A percentile compares a stretch with the other conserved stretches of the same genome.
phyloP scores from a whole-genome alignment of 2,888 invertebrate species.

The Hybos culiciformis region DNA sequence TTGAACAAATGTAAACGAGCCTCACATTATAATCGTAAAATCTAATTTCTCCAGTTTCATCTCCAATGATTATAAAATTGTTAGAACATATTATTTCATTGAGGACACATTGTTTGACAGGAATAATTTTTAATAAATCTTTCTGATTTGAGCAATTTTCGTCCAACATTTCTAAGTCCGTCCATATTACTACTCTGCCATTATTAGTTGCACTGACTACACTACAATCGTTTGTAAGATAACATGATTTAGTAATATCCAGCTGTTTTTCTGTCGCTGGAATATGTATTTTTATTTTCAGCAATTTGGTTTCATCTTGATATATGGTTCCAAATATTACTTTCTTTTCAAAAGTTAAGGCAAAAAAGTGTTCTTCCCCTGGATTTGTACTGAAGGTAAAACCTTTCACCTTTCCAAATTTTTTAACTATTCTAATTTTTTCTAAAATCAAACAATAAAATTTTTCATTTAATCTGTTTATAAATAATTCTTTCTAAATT shows the following conservation, averaged over 20 bases:
- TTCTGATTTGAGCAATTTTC: constrained; percentile 6
- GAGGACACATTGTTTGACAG: constrained; percentile 27
- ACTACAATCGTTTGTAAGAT: constrained; percentile 38
- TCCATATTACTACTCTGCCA: constrained; percentile 40
- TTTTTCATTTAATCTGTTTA: neutral
- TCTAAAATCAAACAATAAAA: constrained; percentile 2
- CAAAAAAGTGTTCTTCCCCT: constrained; percentile 9
- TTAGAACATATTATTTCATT: constrained; percentile 40
- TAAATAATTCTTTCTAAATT: neutral
- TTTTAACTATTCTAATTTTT: constrained; percentile 2
- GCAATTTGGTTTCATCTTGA: neutral
- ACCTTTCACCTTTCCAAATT: constrained; percentile 10
- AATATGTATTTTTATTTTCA: constrained; percentile 22
- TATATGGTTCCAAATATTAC: constrained; percentile 12
- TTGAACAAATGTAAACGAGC: constrained; percentile 43
- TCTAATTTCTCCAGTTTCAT: constrained; percentile 39
- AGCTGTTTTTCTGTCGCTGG: constrained; percentile 1
- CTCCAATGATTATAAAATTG: constrained; percentile 44
- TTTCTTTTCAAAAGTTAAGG: constrained; percentile 9
- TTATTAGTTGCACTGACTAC: constrained; percentile 39
- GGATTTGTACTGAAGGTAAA: constrained; percentile 10
- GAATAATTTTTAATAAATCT: constrained; percentile 8
- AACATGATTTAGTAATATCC: constrained; percentile 37
- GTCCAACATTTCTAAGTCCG: constrained; percentile 28
- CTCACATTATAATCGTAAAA: constrained; percentile 46